phyloP scores from a whole-genome alignment of 2,888 invertebrate genomes.

The Bombyx huttoni region DNA sequence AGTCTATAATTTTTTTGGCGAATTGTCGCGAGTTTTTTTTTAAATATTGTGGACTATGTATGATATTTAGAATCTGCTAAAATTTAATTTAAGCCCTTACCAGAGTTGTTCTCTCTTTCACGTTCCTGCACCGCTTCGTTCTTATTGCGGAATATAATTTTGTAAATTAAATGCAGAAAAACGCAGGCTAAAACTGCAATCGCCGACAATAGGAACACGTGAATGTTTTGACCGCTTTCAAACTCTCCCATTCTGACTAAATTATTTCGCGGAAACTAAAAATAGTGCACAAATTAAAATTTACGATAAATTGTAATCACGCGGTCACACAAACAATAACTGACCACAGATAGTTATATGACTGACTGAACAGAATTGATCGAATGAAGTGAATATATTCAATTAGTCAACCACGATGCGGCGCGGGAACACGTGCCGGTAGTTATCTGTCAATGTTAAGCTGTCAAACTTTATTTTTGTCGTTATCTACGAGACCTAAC shows the following conservation, averaged over 20 bases:
- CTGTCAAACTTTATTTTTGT: neutral
- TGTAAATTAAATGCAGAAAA: slow-evolving; percentile 49
- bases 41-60: no score
- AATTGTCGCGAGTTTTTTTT: no score
- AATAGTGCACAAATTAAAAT: slow-evolving; percentile 17
- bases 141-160: slow-evolving; percentile 43
- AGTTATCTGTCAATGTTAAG: neutral
- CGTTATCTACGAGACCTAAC: no score
- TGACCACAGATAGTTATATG: slow-evolving; percentile 25
- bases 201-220: slow-evolving; percentile 35
- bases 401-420: slow-evolving; percentile 12
- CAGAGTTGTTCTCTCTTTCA: slow-evolving; percentile 48
- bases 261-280: slow-evolving; percentile 28
- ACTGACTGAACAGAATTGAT: slow-evolving; percentile 9
- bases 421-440: neutral
- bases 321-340: slow-evolving; percentile 38
- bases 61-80: no score
- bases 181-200: slow-evolving; percentile 42
- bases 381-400: slow-evolving; percentile 14
- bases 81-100: slow-evolving; percentile 19
- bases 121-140: slow-evolving; percentile 41
- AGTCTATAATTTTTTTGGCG: no score
- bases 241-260: slow-evolving; percentile 62
- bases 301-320: slow-evolving; percentile 39
- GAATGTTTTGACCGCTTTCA: slow-evolving; percentile 42